Evolutionary conservation across 2,113 vertebrate species (phyloP).

Genomic region (Ciconia maguari): DNA sequence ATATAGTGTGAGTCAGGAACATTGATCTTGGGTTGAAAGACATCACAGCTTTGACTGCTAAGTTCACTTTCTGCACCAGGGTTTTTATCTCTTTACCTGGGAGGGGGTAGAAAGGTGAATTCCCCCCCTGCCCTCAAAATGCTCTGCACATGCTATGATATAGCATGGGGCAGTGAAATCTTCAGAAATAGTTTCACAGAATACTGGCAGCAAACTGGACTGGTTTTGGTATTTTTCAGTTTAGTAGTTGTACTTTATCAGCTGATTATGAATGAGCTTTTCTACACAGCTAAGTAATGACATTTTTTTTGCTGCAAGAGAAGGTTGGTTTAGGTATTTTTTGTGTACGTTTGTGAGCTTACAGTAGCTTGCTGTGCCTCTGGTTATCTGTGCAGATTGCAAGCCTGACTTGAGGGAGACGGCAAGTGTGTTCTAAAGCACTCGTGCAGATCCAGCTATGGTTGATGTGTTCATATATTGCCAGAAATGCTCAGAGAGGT

Average conservation of each 20-base stretch:
- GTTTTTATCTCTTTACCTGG: not conserved
- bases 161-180: not conserved
- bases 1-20: not conserved
- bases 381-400: not conserved
- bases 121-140: too few species aligned
- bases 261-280: not conserved
- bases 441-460: fast-evolving
- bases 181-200: not conserved
- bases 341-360: not conserved
- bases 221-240: not conserved
- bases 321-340: not conserved
- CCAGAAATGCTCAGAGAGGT: not conserved
- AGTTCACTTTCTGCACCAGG: not conserved
- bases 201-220: not conserved
- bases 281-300: not conserved
- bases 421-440: not conserved
- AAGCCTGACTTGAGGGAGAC: not conserved
- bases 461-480: not conserved
- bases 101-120: not conserved
- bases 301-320: not conserved
- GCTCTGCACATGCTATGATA: not conserved
- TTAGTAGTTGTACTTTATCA: not conserved
- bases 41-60: not conserved
- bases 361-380: not conserved
- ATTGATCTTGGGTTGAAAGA: not conserved